A percentile compares a stretch with the other conserved stretches of the same genome.
These are phyloP conservation scores for Hydrophis major DNA, from an alignment of 2,797 vertebrate species.

Conservation along the genomic window DNA sequence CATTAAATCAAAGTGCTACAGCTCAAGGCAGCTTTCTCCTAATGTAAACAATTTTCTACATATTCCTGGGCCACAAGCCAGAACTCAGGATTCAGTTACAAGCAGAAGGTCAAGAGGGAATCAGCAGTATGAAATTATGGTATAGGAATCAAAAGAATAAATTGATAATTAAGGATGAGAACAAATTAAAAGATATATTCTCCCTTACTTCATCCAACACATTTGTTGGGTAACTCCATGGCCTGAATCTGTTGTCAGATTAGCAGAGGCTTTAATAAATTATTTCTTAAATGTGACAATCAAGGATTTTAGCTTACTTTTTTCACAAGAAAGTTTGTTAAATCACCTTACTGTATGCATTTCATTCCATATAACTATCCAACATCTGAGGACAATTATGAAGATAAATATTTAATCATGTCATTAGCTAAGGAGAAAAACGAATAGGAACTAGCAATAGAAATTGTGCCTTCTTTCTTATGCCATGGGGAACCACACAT, in stretches of 20 bases:
- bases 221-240: constrained; percentile 70
- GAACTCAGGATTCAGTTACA: constrained; percentile 80
- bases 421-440: constrained; percentile 58
- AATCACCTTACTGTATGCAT: constrained; percentile 54
- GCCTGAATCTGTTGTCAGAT: constrained; percentile 57
- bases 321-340: constrained; percentile 44
- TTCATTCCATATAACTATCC: constrained; percentile 50
- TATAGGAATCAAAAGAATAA: constrained; percentile 86
- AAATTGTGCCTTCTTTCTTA: constrained; percentile 21
- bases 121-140: constrained; percentile 81
- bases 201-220: constrained; percentile 78
- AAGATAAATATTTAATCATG: constrained; percentile 62
- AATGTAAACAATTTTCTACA: constrained; percentile 93
- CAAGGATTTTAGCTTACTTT: constrained; percentile 38
- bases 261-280: constrained; percentile 59
- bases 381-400: constrained; percentile 63
- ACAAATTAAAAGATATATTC: constrained; percentile 72
- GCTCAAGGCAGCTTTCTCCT: constrained; percentile 82
- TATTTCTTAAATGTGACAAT: constrained; percentile 59
- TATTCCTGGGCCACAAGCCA: constrained; percentile 81
- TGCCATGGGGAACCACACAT: constrained; percentile 26
- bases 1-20: constrained; percentile 88
- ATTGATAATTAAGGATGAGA: constrained; percentile 83
- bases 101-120: constrained; percentile 87
- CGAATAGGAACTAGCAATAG: constrained; percentile 46